Evolutionary conservation across 2,797 vertebrate genomes (phyloP), one percentile per base, ranked within the genome.

Genomic region (Eulemur albifrons): DNA sequence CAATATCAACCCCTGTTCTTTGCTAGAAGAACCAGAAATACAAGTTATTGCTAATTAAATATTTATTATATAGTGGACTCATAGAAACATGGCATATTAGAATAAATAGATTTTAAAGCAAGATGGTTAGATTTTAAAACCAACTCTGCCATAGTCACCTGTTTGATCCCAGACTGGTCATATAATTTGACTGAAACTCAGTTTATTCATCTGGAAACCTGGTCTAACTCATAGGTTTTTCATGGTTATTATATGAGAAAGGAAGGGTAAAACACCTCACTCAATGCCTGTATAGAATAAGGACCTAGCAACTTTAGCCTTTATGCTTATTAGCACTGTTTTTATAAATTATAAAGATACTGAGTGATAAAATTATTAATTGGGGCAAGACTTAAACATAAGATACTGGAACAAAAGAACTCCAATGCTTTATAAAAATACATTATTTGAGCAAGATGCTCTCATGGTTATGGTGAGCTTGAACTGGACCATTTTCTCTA

Each of bases 191-290:
- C 18, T 63, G 21, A 54, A 73, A 82, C 43, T 95, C 40, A 27
- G 2, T 73, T 76, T 88, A 76, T 88, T 93, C 32, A 38, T 67
- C 15, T 93, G 67, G 48, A 54, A 92, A 88, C 45, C 35, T 86
- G 14, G 75, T 54, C 35, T 45, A 65, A 8, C 8, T 76, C 21
- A 27, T 69, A 54, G 35, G 21, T 32, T 54, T 86, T 94, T 90
- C 77, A 84, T 30, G 9, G 21, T 73, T 94, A 40, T 95, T 85
- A 95, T 89, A 63, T 59, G 27, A 90, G 50, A 93, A 90, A 79
- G 48, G 50, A 32, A 81, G n/a, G 9, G 11, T 48, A 84, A 35
- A 80, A 10, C 25, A 9, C 27, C 8, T 30, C 80, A 7, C 17
- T 87, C 48, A 83, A 84, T 40, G 57, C 8, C 21, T 73, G 3